Evolutionary conservation across 2,888 invertebrate genomes (phyloP).

Genomic region (Gymnoscelis rufifasciata): DNA sequence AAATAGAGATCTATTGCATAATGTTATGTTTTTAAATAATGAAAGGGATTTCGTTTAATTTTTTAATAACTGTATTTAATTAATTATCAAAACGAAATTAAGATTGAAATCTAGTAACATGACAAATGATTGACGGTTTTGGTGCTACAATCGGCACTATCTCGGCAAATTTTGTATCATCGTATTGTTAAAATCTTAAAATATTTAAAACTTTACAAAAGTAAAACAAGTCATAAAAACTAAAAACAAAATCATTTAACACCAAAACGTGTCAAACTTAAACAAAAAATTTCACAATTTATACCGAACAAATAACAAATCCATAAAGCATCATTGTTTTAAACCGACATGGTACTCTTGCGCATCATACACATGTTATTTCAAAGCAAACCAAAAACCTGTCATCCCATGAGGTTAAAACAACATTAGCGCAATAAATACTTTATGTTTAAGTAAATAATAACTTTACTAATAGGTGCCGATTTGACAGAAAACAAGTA

Average conservation of each 20-base stretch:
- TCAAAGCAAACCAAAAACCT: conserved; percentile 70
- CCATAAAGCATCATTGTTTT: conserved; percentile 28
- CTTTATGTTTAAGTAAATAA: conserved; percentile 60
- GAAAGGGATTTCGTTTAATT: no score
- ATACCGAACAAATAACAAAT: conserved; percentile 23
- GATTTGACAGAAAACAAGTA: conserved; percentile 59
- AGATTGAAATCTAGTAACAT: no score
- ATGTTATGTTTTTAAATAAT: no score
- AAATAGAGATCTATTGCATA: no score
- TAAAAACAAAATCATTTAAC: not conserved
- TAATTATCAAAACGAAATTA: no score
- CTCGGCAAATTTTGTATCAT: no score
- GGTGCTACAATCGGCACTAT: no score
- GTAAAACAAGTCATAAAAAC: not conserved
- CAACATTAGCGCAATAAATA: conserved; percentile 70
- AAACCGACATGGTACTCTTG: conserved; percentile 28
- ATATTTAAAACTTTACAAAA: not conserved
- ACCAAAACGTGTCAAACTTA: conserved; percentile 10
- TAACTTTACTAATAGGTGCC: conserved; percentile 64
- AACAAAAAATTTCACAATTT: conserved; percentile 19
- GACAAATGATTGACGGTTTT: no score
- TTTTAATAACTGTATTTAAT: no score
- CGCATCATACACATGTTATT: conserved; percentile 58
- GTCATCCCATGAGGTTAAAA: conserved; percentile 75
- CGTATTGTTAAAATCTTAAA: no score